These are phyloP conservation scores for Argyresthia goedartella DNA, from an alignment of 2,888 invertebrate species.

Conservation along the genomic window DNA sequence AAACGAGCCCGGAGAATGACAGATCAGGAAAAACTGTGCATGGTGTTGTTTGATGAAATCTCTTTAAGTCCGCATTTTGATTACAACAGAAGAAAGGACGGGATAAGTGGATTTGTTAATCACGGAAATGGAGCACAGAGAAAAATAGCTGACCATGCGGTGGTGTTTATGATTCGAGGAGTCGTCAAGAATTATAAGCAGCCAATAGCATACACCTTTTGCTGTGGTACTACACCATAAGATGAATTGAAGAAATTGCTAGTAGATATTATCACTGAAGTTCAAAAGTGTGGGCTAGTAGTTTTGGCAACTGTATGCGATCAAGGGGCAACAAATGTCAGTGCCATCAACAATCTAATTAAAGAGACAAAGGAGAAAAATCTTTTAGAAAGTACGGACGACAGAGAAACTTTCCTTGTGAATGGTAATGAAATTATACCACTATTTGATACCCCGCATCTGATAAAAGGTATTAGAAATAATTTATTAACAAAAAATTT, in stretches of 20 bases:
- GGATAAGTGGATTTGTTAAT: slow-evolving; percentile 2
- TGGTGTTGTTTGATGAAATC: slow-evolving; percentile 6
- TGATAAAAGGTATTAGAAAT: slow-evolving; percentile 13
- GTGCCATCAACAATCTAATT: slow-evolving; percentile 6
- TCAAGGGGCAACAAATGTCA: slow-evolving; percentile 10
- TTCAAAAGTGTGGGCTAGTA: neutral
- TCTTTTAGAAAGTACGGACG: slow-evolving; percentile 1
- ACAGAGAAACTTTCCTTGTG: slow-evolving; percentile 3
- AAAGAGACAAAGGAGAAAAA: slow-evolving; percentile 6
- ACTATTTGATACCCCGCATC: slow-evolving; percentile 11
- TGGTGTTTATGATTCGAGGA: slow-evolving; percentile 11
- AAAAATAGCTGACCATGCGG: slow-evolving; percentile 11
- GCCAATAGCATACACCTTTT: slow-evolving; percentile 11
- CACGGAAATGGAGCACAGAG: neutral
- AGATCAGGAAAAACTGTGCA: neutral
- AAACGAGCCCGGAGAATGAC: neutral
- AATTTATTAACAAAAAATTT: slow-evolving; percentile 11
- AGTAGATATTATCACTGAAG: neutral
- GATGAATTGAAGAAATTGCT: slow-evolving; percentile 6
- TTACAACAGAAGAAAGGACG: slow-evolving; percentile 3
- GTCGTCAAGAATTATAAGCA: slow-evolving; percentile 12
- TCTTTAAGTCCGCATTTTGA: slow-evolving; percentile 7
- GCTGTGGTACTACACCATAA: slow-evolving; percentile 7
- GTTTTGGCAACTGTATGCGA: slow-evolving; percentile 8
- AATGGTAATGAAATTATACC: slow-evolving; percentile 8